These are phyloP conservation scores for Teinopalpus imperialis DNA, from an alignment of 2,888 invertebrate species.

Conservation along the genomic window DNA sequence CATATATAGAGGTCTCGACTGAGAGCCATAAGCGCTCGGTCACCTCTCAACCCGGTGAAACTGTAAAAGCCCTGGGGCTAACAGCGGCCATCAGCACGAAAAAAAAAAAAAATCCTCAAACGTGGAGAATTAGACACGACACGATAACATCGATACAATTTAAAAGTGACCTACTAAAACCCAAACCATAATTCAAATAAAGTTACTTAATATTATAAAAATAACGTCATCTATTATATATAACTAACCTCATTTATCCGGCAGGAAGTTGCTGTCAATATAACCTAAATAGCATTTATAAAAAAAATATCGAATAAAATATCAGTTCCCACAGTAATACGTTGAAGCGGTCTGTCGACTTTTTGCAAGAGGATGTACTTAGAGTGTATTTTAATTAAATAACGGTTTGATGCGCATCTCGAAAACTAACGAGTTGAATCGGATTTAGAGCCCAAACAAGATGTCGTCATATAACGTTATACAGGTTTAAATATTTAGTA, in stretches of 20 bases:
- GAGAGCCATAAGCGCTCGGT: no score
- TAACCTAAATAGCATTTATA: slow-evolving; percentile 9
- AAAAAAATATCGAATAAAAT: slow-evolving; percentile 4
- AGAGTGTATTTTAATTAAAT: slow-evolving; percentile 28
- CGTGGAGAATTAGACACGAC: no score
- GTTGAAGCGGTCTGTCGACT: slow-evolving; percentile 13
- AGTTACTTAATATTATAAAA: no score
- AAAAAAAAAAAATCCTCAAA: no score
- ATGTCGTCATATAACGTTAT: slow-evolving; percentile 12
- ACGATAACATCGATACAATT: no score
- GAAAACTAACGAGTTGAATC: slow-evolving; percentile 18
- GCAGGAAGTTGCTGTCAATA: slow-evolving; percentile 12
- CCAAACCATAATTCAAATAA: no score
- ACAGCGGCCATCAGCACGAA: no score
- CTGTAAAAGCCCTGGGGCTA: no score
- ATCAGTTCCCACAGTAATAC: slow-evolving; percentile 20
- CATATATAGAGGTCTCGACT: no score
- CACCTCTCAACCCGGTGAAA: no score
- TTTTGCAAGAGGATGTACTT: slow-evolving; percentile 25
- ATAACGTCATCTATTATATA: not conserved
- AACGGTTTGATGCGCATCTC: slow-evolving; percentile 23
- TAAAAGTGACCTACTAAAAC: no score
- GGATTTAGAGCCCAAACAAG: slow-evolving; percentile 12
- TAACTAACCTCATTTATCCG: slow-evolving; percentile 2
- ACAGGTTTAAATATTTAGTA: not conserved